phyloP scores from a whole-genome alignment of 1,140 invertebrate species.

The Hypsibius dujardini region DNA sequence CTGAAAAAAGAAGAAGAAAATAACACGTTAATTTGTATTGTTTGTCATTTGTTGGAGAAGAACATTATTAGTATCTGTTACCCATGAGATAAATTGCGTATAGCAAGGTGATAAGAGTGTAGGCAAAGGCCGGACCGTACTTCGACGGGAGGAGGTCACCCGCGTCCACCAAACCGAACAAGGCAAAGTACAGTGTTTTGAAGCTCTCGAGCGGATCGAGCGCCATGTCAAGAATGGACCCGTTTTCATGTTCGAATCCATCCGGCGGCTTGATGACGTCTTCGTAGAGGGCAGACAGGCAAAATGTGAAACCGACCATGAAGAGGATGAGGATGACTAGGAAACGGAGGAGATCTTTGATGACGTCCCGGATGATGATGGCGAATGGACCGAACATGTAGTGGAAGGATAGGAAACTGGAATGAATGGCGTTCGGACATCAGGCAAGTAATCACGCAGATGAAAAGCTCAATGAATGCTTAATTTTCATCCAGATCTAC shows the following conservation, averaged over 20 bases:
- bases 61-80: background rate
- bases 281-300: conserved; percentile 4
- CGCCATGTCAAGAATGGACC: background rate
- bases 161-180: conserved; percentile 86
- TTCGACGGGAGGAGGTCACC: conserved; percentile 41
- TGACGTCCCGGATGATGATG: conserved; percentile 43
- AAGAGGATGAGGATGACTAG: conserved; percentile 90
- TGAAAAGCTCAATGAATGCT: too few relatives aligned
- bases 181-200: conserved; percentile 89
- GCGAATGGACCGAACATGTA: conserved; percentile 95
- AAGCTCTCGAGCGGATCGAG: conserved; percentile 58
- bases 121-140: conserved; percentile 37
- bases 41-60: background rate
- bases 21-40: background rate
- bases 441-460: too few relatives aligned
- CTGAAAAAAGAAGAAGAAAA: background rate
- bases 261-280: background rate
- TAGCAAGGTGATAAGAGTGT: conserved; percentile 34
- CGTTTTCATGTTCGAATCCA: background rate
- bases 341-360: conserved; percentile 71
- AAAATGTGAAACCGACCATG: conserved; percentile 89
- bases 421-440: background rate
- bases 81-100: background rate
- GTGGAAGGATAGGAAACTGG: conserved; percentile 87
- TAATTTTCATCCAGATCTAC: too few relatives aligned